Evolutionary conservation across 2,797 vertebrate genomes (phyloP).

Genomic region (Enteromius radiatus): DNA sequence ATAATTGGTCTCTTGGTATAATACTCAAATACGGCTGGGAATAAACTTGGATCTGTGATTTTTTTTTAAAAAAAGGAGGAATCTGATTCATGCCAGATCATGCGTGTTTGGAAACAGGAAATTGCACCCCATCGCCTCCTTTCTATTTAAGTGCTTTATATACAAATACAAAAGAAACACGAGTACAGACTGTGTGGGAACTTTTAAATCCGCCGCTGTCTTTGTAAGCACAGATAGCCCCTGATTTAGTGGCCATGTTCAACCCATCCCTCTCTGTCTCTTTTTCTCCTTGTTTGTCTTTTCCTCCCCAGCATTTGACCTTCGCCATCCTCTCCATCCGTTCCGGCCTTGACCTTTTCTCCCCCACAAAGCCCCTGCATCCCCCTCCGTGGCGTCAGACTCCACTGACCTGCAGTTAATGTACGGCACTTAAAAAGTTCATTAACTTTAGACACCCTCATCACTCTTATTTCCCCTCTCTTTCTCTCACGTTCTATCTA

Average conservation of each 20-base stretch:
- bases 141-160: not conserved
- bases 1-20: conserved; percentile 1
- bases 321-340: conserved; percentile 43
- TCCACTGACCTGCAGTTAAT: conserved; percentile 38
- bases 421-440: conserved; percentile 50
- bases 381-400: conserved; percentile 7
- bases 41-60: not conserved
- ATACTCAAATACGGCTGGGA: conserved; percentile 19
- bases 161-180: not conserved
- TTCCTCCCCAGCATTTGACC: conserved; percentile 41
- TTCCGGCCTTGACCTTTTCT: conserved; percentile 45
- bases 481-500: not conserved
- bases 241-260: conserved; percentile 35
- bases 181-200: not conserved
- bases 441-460: conserved; percentile 51
- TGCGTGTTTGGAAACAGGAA: conserved; percentile 13
- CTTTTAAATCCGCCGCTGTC: conserved; percentile 4
- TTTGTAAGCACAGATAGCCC: not conserved
- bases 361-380: conserved; percentile 25
- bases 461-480: conserved; percentile 34
- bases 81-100: conserved; percentile 10
- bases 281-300: conserved; percentile 40
- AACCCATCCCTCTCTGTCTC: conserved; percentile 38
- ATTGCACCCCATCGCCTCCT: conserved; percentile 10
- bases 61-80: conserved; percentile 5